phyloP scores from a whole-genome alignment of 2,888 invertebrate genomes.

The Stenichneumon culpator region DNA sequence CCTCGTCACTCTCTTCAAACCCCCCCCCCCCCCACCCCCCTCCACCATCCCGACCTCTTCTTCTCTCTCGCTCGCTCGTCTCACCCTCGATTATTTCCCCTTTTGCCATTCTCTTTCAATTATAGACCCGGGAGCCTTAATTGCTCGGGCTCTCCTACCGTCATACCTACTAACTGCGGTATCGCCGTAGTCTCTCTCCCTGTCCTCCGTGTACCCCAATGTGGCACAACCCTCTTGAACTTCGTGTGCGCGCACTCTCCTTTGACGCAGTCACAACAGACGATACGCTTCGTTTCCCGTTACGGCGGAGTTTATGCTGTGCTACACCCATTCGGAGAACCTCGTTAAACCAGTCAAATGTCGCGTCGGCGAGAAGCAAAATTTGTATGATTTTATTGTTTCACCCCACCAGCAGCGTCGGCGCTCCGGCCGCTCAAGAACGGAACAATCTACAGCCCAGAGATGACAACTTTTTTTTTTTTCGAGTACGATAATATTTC shows the following conservation, averaged over 20 bases:
- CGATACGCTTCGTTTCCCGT: conserved; percentile 49
- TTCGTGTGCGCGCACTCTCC: conserved; percentile 35
- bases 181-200: not conserved
- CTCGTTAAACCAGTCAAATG: conserved; percentile 48
- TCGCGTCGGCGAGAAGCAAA: conserved; percentile 6
- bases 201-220: conserved; percentile 9
- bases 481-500: not conserved
- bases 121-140: conserved; percentile 63
- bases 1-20: conserved; percentile 42
- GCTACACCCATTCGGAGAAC: conserved; percentile 37
- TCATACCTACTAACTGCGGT: conserved; percentile 43
- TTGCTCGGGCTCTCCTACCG: conserved; percentile 59
- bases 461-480: not conserved
- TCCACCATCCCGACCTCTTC: not conserved
- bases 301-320: conserved; percentile 30
- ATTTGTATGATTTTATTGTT: conserved; percentile 22
- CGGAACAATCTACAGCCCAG: too few relatives aligned
- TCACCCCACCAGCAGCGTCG: not conserved
- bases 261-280: conserved; percentile 57
- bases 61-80: conserved; percentile 16
- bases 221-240: conserved; percentile 8
- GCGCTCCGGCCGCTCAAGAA: too few relatives aligned
- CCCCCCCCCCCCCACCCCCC: not conserved
- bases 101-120: conserved; percentile 70
- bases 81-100: conserved; percentile 63